Percentiles rank a stretch among this genome's conserved stretches.
Conservation (phyloP, 2,888 invertebrate genomes). For the Eretmocerus hayati region DNA sequence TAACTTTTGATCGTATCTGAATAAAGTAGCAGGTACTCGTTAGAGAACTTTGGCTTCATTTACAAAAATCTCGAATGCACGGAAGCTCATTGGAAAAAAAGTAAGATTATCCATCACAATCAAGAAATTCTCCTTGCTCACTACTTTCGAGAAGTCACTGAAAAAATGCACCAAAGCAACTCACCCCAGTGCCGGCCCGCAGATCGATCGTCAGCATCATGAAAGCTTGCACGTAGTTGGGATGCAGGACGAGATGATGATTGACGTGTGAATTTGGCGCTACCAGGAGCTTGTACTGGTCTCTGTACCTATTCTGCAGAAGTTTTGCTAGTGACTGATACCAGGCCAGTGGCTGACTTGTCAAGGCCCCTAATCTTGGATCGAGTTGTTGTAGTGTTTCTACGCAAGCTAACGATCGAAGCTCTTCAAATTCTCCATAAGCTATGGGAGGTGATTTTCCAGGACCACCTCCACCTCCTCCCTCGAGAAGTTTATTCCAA, state of each 20-base stretch:
- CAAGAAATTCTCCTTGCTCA: too few relatives aligned
- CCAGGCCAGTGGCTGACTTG: conserved; percentile 59
- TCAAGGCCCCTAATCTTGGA: conserved; percentile 52
- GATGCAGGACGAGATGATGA: conserved; percentile 59
- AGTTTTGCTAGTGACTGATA: conserved; percentile 59
- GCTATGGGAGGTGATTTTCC: conserved; percentile 50
- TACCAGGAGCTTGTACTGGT: conserved; percentile 53
- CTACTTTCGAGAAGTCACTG: too few relatives aligned
- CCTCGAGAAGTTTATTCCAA: conserved; percentile 61
- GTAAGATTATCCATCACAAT: background rate
- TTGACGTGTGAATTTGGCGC: conserved; percentile 55
- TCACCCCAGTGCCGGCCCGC: conserved; percentile 54
- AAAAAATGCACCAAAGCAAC: too few relatives aligned
- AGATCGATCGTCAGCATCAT: conserved; percentile 60
- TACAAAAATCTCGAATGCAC: too few relatives aligned
- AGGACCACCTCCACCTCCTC: too few relatives aligned
- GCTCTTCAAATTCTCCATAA: conserved; percentile 59
- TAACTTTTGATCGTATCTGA: too few relatives aligned
- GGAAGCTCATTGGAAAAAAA: too few relatives aligned
- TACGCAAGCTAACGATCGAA: conserved; percentile 55
- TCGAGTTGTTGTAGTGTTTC: conserved; percentile 56
- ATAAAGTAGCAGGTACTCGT: too few relatives aligned
- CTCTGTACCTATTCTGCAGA: conserved; percentile 54
- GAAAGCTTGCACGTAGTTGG: conserved; percentile 57
- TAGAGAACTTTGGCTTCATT: too few relatives aligned